A percentile compares a stretch with the other conserved stretches of the same genome.
Evolutionary conservation across 2,888 invertebrate genomes (phyloP).

Genomic region (Ypsolopha sequella): DNA sequence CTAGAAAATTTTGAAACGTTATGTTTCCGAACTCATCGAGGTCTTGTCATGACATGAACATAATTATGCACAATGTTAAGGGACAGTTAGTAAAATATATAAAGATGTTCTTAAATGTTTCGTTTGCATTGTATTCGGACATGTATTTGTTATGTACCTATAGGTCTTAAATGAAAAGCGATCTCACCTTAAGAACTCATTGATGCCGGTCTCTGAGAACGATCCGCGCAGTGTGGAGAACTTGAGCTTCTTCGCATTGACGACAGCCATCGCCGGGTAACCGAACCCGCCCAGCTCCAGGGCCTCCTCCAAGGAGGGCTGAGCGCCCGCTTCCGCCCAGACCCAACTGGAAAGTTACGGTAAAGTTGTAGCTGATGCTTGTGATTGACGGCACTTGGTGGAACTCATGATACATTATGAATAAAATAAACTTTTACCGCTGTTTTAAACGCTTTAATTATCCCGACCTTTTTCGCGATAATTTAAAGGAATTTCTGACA

Average conservation of each 20-base stretch:
- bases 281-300: slow-evolving; percentile 98
- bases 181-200: slow-evolving; percentile 86
- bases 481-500: too few species aligned
- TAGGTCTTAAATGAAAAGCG: too few species aligned
- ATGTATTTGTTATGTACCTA: not conserved
- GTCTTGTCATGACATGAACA: not conserved
- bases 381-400: too few species aligned
- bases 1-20: too few species aligned
- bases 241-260: slow-evolving; percentile 97
- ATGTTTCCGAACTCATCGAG: too few species aligned
- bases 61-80: not conserved
- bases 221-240: slow-evolving; percentile 93
- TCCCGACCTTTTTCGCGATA: too few species aligned
- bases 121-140: too few species aligned
- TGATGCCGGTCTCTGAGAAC: slow-evolving; percentile 94
- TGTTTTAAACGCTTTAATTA: too few species aligned
- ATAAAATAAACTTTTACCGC: too few species aligned
- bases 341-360: slow-evolving; percentile 78
- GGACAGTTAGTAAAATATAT: not conserved
- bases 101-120: too few species aligned
- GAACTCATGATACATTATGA: too few species aligned
- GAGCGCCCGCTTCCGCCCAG: slow-evolving; percentile 94
- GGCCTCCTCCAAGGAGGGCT: slow-evolving; percentile 85
- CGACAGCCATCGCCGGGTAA: slow-evolving; percentile 97
- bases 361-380: too few species aligned